Evolutionary conservation across 2,888 invertebrate species (phyloP), one percentile per base, ranked within the genome.

Genomic region (Drosophila eohydei): DNA sequence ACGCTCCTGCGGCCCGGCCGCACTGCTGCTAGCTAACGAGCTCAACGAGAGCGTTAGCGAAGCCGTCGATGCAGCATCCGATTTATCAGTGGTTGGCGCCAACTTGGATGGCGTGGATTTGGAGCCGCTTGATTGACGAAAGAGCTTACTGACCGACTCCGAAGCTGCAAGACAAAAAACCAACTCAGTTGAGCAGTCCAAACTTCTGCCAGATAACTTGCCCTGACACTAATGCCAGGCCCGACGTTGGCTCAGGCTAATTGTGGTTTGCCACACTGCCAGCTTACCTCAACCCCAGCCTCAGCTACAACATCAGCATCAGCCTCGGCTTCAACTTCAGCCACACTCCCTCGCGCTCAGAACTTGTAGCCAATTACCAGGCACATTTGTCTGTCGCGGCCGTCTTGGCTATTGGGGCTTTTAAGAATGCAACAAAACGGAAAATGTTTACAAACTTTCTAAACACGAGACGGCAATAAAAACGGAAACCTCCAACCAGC

Each of bases 81-180:
- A 78, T 73, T 89, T 91, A 67, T 85, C 82, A 41, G 79, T 64
- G 59, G 71, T 56, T 54, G 67, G 55, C 46, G 77, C 43, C 54
- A 74, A 67, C 79, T 83, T 86, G 30, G 75, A 71, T 50, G 86
- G 76, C 58, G 88, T 81, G 71, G 85, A 81, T 61, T 83, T 85
- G 64, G 81, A 64, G 52, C 82, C 88, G 63, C 88, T 76, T 70
- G 92, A 90, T 71, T 92, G 90, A 73, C 93, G 92, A 89, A 93
- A 93, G 63, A 93, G 91, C 89, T 93, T 93, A 77, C 92, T 92
- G 88, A 93, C 91, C 74, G 92, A 92, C 84, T 92, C 92, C 77
- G 91, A 83, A 50, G 91, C 88, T 88, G 79, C 36, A 83, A 84
- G 59, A 61, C 32, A 74, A 34, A 68, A 72, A 72, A 71, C 61